These are phyloP conservation scores for Enteromius argenteus DNA, from an alignment of 2,797 vertebrate genomes.

Conservation along the genomic window DNA sequence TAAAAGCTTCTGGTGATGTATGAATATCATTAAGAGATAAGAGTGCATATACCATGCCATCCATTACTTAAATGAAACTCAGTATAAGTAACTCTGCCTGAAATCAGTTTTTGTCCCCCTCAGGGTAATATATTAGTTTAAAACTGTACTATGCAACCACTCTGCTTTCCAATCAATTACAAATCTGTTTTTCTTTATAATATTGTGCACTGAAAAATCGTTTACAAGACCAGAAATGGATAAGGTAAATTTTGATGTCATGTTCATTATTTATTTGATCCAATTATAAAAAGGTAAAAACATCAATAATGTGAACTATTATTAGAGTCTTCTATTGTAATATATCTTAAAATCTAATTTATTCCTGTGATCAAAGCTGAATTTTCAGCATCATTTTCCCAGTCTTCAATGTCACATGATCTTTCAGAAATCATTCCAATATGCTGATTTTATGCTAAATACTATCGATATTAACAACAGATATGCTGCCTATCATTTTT, in stretches of 20 bases:
- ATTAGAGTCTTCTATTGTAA: background rate
- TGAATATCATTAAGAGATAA: constrained; percentile 4
- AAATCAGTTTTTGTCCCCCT: background rate
- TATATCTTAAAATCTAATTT: background rate
- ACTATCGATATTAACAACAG: background rate
- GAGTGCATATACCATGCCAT: background rate
- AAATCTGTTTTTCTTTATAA: background rate
- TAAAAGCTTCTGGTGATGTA: background rate
- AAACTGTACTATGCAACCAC: background rate
- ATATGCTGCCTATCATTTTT: background rate
- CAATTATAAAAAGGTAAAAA: background rate
- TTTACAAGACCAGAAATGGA: background rate
- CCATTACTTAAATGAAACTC: background rate
- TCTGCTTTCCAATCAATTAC: background rate
- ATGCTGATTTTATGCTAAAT: background rate
- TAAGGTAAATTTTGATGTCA: background rate
- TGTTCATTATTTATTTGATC: background rate
- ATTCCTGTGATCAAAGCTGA: background rate
- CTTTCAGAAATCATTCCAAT: background rate
- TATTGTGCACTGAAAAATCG: background rate
- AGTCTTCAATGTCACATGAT: background rate
- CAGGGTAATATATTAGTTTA: background rate
- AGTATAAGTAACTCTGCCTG: background rate
- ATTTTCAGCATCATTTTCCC: background rate
- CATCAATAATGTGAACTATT: background rate